phyloP scores from a whole-genome alignment of 2,888 invertebrate species.

The Pollenia griseotomentosa region DNA sequence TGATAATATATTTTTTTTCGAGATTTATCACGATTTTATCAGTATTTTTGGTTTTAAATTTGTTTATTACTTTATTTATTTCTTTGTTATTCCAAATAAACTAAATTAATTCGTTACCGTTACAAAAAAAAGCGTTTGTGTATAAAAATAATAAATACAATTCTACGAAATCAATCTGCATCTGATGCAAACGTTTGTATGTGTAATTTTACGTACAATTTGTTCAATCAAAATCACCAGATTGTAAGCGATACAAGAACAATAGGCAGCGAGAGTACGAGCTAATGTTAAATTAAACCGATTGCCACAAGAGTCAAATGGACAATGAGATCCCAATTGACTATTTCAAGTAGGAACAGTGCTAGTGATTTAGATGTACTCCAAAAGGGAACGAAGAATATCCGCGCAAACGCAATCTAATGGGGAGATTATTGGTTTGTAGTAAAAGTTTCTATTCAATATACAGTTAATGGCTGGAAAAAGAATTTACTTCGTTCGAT shows the following conservation, averaged over 20 bases:
- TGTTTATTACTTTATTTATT: too few relatives aligned
- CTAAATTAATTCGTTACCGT: background rate
- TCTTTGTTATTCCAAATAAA: background rate
- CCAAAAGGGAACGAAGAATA: constrained; percentile 43
- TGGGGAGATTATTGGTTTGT: constrained; percentile 19
- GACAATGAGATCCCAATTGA: constrained; percentile 77
- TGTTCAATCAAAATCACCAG: constrained; percentile 31
- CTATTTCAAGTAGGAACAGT: constrained; percentile 30
- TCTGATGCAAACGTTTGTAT: background rate
- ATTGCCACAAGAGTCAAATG: constrained; percentile 78
- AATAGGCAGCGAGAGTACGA: constrained; percentile 29
- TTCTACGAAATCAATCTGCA: background rate
- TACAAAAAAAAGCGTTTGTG: background rate
- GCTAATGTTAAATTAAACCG: constrained; percentile 70
- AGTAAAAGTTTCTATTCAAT: background rate
- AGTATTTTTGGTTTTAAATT: too few relatives aligned
- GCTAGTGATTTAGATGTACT: constrained; percentile 34
- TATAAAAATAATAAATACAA: background rate
- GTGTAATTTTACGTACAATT: constrained; percentile 8
- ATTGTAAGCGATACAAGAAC: background rate
- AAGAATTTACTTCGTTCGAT: too few relatives aligned
- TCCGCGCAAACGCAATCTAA: constrained; percentile 63
- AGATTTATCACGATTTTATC: too few relatives aligned
- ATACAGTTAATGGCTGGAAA: constrained; percentile 30
- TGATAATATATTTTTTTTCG: too few relatives aligned